Percentiles rank a stretch among this genome's conserved stretches.
Conservation (phyloP, 2,888 invertebrate genomes). For the Platycnemis pennipes region DNA sequence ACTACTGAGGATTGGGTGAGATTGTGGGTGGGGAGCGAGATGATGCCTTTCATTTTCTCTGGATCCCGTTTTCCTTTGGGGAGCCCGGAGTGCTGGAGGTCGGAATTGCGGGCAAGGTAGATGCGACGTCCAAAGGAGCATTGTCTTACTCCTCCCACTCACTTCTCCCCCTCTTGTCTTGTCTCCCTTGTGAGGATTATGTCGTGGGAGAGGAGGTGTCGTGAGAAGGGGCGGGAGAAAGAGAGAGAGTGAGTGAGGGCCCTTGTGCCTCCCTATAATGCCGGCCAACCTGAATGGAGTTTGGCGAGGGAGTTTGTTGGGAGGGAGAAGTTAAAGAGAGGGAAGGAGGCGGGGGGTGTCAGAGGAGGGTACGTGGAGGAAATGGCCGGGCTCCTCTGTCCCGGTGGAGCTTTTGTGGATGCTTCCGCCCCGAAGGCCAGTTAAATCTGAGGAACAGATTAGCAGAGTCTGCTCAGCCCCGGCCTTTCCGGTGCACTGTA, state of each 20-base stretch:
- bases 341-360: neutral
- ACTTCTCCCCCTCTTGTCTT: neutral
- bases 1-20: neutral
- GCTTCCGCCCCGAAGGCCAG: slow-evolving; percentile 25
- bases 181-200: neutral
- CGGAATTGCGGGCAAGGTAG: neutral
- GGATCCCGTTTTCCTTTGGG: neutral
- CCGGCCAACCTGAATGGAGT: neutral
- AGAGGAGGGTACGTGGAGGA: neutral
- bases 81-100: neutral
- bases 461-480: neutral
- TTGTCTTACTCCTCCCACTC: neutral
- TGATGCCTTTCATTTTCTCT: slow-evolving; percentile 30
- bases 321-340: too few relatives aligned
- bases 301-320: neutral
- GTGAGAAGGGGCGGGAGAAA: neutral
- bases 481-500: neutral
- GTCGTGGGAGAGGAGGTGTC: neutral
- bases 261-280: neutral
- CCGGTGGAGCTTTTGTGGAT: slow-evolving; percentile 39
- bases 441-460: slow-evolving; percentile 59
- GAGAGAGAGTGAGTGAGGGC: neutral
- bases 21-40: neutral
- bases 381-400: neutral
- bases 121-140: neutral